A percentile compares a stretch with the other conserved stretches of the same genome.
Conservation (phyloP, 1,140 invertebrate species). For the Phthorimaea operculella region DNA sequence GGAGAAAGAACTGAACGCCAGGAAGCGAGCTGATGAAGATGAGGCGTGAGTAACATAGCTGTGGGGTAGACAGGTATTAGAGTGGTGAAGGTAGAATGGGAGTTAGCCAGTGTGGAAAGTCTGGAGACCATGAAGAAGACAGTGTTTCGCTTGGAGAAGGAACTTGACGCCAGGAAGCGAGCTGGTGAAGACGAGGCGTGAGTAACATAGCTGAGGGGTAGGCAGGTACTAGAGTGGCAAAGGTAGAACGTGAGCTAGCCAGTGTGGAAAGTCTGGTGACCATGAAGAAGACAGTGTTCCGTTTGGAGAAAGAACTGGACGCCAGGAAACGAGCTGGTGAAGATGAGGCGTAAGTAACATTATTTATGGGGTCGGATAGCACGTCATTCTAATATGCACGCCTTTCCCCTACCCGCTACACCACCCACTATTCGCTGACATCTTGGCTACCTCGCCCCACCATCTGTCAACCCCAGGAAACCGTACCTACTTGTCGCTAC, state of each 20-base stretch:
- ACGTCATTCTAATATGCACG: no score
- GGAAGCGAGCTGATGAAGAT: slow-evolving; percentile 64
- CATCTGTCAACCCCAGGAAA: no score
- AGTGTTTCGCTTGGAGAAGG: slow-evolving; percentile 68
- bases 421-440: no score
- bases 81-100: no score
- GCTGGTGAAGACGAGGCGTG: slow-evolving; percentile 58
- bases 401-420: no score
- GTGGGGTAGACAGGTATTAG: no score
- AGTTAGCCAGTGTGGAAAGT: slow-evolving; percentile 71
- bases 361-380: no score
- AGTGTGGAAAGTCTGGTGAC: slow-evolving; percentile 74
- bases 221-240: no score
- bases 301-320: slow-evolving; percentile 70
- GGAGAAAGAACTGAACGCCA: slow-evolving; percentile 70
- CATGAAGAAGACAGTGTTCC: slow-evolving; percentile 68
- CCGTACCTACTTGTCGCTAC: no score
- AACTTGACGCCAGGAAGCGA: slow-evolving; percentile 70
- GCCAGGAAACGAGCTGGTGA: slow-evolving; percentile 67
- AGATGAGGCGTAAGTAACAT: slow-evolving; percentile 58
- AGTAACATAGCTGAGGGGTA: slow-evolving; percentile 25
- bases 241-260: slow-evolving; percentile 71
- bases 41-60: slow-evolving; percentile 47
- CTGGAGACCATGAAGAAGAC: slow-evolving; percentile 72
- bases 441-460: no score